Conservation (phyloP, 2,797 vertebrate species). For the Siniperca obscura region DNA sequence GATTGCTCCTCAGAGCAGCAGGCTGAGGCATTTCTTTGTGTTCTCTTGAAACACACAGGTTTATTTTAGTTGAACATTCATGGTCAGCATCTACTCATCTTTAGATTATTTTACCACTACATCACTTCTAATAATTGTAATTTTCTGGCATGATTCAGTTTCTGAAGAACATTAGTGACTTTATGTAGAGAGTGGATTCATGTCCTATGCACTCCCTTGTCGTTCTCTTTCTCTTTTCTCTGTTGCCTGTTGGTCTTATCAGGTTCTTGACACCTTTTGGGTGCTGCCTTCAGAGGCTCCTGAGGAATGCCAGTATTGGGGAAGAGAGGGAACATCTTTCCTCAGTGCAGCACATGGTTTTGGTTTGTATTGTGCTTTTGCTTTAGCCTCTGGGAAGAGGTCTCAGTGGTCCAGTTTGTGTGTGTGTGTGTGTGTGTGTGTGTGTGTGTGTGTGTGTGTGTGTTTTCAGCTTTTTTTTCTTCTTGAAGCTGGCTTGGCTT, state of each 20-base stretch:
- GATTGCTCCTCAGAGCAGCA: conserved; percentile 2
- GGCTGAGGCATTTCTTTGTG: neutral
- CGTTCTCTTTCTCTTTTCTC: conserved; percentile 1
- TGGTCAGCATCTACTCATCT: neutral
- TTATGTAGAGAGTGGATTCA: neutral
- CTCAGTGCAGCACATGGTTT: conserved; percentile 51
- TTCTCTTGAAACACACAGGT: conserved; percentile 6
- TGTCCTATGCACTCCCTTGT: neutral
- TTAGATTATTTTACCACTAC: neutral
- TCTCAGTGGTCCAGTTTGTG: conserved; percentile 23
- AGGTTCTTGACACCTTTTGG: conserved; percentile 35
- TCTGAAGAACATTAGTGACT: neutral
- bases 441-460: conserved; percentile 12
- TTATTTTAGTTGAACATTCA: conserved; percentile 7
- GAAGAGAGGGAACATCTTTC: conserved; percentile 49
- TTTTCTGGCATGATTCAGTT: conserved; percentile 2
- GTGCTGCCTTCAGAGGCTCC: conserved; percentile 38
- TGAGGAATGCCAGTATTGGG: conserved; percentile 49
- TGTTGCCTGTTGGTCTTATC: conserved; percentile 26
- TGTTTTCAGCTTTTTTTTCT: conserved; percentile 6
- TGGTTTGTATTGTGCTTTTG: conserved; percentile 44
- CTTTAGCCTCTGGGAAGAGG: conserved; percentile 40
- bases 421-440: conserved; percentile 28
- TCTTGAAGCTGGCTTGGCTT: conserved; percentile 11
- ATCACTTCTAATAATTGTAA: conserved; percentile 2